These are phyloP conservation scores for Spermophilus dauricus DNA, from an alignment of 2,113 vertebrate genomes.

Conservation along the genomic window DNA sequence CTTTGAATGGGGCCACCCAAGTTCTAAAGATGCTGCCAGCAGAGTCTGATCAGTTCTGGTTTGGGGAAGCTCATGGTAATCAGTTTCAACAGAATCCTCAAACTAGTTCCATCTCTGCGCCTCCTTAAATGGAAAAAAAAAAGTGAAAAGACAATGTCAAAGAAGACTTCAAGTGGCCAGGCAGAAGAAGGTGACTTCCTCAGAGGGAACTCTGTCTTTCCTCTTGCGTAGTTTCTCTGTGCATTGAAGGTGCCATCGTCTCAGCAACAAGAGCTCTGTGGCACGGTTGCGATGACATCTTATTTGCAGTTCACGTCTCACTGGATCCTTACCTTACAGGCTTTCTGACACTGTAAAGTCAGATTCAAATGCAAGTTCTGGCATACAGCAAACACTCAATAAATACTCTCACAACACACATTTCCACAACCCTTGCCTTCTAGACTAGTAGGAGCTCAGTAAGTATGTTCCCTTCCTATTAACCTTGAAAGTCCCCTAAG, in stretches of 20 bases:
- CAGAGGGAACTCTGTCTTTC: neutral
- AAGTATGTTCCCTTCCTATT: no score
- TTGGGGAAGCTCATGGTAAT: conserved; percentile 14
- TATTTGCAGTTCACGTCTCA: neutral
- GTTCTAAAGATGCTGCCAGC: conserved; percentile 25
- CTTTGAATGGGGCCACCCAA: conserved; percentile 40
- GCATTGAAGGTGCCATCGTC: neutral
- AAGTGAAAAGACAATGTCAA: neutral
- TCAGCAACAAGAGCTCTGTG: neutral
- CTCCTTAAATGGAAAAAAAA: neutral
- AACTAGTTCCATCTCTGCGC: conserved; percentile 26
- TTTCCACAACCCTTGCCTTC: no score
- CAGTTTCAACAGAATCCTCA: conserved; percentile 47
- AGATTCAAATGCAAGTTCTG: no score
- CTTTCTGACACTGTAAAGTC: no score
- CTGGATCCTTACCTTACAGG: neutral
- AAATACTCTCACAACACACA: no score
- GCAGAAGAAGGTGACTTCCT: neutral
- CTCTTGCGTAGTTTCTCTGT: neutral
- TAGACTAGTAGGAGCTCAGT: no score
- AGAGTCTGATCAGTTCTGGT: conserved; percentile 58
- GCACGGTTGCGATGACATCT: neutral
- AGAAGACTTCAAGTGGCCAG: neutral
- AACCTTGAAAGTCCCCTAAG: no score
- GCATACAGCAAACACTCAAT: no score